Base-by-base conservation (phyloP, 1,140 invertebrate species). In the Panagrolaimus sp. region DNA sequence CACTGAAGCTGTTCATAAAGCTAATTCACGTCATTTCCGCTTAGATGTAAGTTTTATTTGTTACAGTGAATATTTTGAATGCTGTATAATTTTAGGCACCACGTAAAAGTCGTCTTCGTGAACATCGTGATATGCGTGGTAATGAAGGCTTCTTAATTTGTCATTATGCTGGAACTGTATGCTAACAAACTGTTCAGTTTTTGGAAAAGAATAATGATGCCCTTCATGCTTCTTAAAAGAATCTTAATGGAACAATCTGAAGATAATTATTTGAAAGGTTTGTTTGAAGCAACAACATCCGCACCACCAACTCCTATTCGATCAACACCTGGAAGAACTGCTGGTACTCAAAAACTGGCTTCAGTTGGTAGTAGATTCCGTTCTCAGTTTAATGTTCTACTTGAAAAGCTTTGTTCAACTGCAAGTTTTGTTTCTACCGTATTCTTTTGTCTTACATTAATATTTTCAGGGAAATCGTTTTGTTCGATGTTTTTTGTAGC, bases 141-240 rank as follows among this genome's bases (percentile, higher is more conserved):
- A 91, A 95, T 79, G 93, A 97, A 84, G 95, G 95, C 44, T 97
- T 98, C 84, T 86, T 98, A 0, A 89, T 98, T 72, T 86, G 92
- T 47, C 95, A 98, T 85, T 98, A 96, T 86, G 95, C 94, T 69
- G 95, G 95, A 51, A 92, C 92, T 72, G 95, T 98, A 72, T 96
- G 93, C 83, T 98, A 98, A 84, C 90, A 93, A 84, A 98, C 94
- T 13, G 90, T 90, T 20, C 69, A 87, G 73, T 97, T 97, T 83
- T 91, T 97, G 75, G 93, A 96, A 79, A 97, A 98, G 85, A 98
- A 98, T 85, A 97, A 97, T 83, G 94, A 97, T 85, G 93, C 93
- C 0, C 84, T 98, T 2, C 94, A 97, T 83, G 91, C 91, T 0
- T 96, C 92, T 0, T 85, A 97, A 1, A 92, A n/a, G 94, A 85